phyloP scores from a whole-genome alignment of 2,888 invertebrate genomes.

The Ennomos quercinarius region DNA sequence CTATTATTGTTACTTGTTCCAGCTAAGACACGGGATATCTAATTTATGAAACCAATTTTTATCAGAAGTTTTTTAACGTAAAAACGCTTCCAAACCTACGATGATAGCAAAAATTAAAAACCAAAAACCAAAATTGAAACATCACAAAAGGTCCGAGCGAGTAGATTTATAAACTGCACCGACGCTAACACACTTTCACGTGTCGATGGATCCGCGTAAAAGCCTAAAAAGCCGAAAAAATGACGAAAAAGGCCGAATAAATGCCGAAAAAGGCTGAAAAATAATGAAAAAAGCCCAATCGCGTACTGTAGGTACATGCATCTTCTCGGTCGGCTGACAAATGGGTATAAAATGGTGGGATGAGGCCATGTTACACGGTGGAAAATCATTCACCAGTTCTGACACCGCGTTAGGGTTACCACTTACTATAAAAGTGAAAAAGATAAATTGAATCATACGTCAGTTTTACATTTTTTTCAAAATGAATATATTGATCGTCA shows the following conservation, averaged over 20 bases:
- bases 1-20: no score
- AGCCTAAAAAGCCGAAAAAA: slow-evolving; percentile 79
- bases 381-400: slow-evolving; percentile 83
- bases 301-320: slow-evolving; percentile 69
- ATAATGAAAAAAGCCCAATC: slow-evolving; percentile 56
- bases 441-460: neutral
- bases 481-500: no score
- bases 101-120: slow-evolving; percentile 55
- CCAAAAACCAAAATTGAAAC: slow-evolving; percentile 45
- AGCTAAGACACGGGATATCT: no score
- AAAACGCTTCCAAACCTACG: slow-evolving; percentile 31
- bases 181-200: slow-evolving; percentile 84
- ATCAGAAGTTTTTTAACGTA: no score
- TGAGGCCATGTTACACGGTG: slow-evolving; percentile 67
- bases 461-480: no score
- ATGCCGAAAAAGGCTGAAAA: slow-evolving; percentile 51
- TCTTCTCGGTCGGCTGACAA: slow-evolving; percentile 83
- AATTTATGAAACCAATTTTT: no score
- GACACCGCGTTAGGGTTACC: slow-evolving; percentile 57
- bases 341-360: slow-evolving; percentile 80
- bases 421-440: slow-evolving; percentile 5
- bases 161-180: slow-evolving; percentile 78
- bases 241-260: slow-evolving; percentile 50
- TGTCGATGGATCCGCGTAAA: slow-evolving; percentile 84
- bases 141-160: slow-evolving; percentile 56